Conservation (phyloP, 2,888 invertebrate species). For the Sialis lutaria region DNA sequence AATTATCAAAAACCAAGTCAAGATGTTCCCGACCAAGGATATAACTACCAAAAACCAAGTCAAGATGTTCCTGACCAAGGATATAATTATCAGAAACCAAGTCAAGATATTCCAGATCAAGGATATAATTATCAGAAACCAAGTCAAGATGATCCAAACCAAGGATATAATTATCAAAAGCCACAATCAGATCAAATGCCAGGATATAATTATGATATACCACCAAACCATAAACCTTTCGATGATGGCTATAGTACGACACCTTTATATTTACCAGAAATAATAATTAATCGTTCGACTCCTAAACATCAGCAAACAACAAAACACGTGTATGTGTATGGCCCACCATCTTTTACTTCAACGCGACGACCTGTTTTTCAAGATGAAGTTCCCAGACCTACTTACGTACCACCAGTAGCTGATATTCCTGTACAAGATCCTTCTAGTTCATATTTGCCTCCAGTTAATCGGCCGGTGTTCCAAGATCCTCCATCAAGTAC, state of each 20-base stretch:
- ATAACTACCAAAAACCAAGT: constrained; percentile 7
- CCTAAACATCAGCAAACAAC: background rate
- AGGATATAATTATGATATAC: background rate
- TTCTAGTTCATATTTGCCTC: background rate
- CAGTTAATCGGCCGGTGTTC: background rate
- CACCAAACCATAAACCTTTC: background rate
- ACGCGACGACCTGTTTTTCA: background rate
- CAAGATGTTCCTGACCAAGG: constrained; percentile 8
- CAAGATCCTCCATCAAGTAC: background rate
- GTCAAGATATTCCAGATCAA: background rate
- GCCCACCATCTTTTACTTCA: background rate
- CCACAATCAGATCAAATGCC: background rate
- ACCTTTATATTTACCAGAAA: background rate
- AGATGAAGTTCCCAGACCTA: background rate
- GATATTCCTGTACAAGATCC: background rate
- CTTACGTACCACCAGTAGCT: background rate
- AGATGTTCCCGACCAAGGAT: background rate
- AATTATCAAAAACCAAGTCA: too few species aligned
- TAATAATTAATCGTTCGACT: background rate
- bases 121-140: too few species aligned
- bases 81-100: constrained; percentile 9
- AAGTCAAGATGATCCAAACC: background rate
- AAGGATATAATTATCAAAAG: constrained; percentile 7
- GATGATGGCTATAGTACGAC: background rate
- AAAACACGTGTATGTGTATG: background rate